A percentile compares a stretch with the other conserved stretches of the same genome.
These are phyloP conservation scores for Tachina fera DNA, from an alignment of 2,888 invertebrate genomes.

Conservation along the genomic window DNA sequence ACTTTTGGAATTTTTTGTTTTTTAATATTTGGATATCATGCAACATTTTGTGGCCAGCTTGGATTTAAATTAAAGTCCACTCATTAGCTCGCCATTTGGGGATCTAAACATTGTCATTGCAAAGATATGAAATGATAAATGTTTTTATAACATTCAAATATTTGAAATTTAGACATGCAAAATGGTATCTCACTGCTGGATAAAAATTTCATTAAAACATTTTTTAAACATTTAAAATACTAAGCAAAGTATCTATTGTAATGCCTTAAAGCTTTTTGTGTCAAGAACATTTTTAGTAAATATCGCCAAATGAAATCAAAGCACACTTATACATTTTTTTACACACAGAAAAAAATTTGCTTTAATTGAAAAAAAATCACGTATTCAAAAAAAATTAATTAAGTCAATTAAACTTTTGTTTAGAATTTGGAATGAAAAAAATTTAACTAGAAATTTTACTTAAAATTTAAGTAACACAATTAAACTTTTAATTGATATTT, in stretches of 20 bases:
- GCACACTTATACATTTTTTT: no score
- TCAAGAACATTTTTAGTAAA: no score
- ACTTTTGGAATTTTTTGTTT: slow-evolving; percentile 66
- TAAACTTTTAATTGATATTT: no score
- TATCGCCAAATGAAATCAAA: no score
- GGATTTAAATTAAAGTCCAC: slow-evolving; percentile 25
- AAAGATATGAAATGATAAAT: slow-evolving; percentile 48
- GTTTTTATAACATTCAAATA: slow-evolving; percentile 47
- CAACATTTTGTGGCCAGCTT: slow-evolving; percentile 48
- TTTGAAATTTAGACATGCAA: slow-evolving; percentile 1
- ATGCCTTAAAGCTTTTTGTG: no score
- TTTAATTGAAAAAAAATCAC: no score
- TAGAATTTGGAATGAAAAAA: no score
- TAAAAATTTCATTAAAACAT: background rate
- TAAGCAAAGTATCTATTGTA: background rate
- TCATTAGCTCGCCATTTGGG: slow-evolving; percentile 51
- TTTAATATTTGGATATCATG: slow-evolving; percentile 70
- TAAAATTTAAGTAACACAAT: no score
- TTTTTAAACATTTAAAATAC: background rate
- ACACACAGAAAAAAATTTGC: no score
- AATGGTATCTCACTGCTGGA: slow-evolving; percentile 10
- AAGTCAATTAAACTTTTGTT: no score
- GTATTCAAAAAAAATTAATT: no score
- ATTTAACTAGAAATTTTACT: no score
- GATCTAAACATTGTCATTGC: slow-evolving; percentile 42